Percentiles rank a stretch among this genome's conserved stretches.
These are phyloP conservation scores for Labeo rohita DNA, from an alignment of 2,113 vertebrate species.

Conservation along the genomic window DNA sequence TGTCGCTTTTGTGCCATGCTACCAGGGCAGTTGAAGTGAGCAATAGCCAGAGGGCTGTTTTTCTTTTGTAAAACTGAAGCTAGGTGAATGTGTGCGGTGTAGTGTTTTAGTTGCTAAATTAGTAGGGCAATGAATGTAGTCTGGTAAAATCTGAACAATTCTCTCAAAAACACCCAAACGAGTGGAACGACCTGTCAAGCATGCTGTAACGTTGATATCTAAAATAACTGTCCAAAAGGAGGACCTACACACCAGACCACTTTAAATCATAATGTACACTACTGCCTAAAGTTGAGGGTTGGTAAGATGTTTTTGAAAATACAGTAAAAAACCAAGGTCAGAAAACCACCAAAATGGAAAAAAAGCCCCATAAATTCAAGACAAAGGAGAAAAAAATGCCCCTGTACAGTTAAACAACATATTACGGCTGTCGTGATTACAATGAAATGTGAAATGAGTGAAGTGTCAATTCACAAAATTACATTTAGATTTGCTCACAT, in stretches of 20 bases:
- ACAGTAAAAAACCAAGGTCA: not conserved
- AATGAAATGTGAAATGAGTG: too few species aligned
- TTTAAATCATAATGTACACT: not conserved
- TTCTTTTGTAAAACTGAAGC: constrained; percentile 20
- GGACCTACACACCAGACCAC: not conserved
- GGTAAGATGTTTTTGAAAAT: not conserved
- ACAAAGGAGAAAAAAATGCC: too few species aligned
- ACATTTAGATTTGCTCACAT: too few species aligned
- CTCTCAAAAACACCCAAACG: not conserved
- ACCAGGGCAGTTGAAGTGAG: constrained; percentile 76
- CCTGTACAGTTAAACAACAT: too few species aligned
- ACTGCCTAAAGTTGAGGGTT: not conserved
- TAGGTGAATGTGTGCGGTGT: constrained; percentile 2
- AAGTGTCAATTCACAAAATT: too few species aligned
- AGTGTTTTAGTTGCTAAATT: constrained; percentile 3
- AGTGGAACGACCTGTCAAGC: not conserved
- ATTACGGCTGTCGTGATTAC: too few species aligned
- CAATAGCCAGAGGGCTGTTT: constrained; percentile 71
- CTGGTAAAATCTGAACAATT: not conserved
- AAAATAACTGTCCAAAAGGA: not conserved
- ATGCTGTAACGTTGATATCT: not conserved
- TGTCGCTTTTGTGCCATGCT: constrained; percentile 72
- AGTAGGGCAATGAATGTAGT: constrained; percentile 1
- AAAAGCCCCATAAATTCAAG: too few species aligned
- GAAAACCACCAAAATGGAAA: too few species aligned